A percentile compares a stretch with the other conserved stretches of the same genome.
Conservation (phyloP, 92 coral and sea anemone genomes). For the Montipora capitata region DNA sequence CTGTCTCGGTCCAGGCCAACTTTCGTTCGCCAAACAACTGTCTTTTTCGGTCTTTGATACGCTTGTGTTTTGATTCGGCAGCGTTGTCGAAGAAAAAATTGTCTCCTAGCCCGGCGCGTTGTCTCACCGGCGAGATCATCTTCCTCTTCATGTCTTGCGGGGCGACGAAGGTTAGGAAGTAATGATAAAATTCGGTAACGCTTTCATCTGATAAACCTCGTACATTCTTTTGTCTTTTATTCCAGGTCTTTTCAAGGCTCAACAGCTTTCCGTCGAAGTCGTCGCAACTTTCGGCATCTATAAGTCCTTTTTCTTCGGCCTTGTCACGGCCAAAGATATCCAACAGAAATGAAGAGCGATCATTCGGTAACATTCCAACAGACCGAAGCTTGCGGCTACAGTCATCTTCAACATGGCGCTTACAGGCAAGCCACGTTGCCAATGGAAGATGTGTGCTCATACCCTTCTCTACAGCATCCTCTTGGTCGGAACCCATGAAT, state of each 20-base stretch:
- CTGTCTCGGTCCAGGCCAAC: slow-evolving; percentile 48
- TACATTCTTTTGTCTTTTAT: slow-evolving; percentile 25
- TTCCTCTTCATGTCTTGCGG: slow-evolving; percentile 63
- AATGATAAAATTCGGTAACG: slow-evolving; percentile 38
- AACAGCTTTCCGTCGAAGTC: slow-evolving; percentile 58
- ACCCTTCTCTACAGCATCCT: slow-evolving; percentile 17
- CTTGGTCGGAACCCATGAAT: too few relatives aligned
- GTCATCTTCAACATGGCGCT: slow-evolving; percentile 60
- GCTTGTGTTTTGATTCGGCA: slow-evolving; percentile 62
- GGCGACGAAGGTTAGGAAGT: slow-evolving; percentile 53
- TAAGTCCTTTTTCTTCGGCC: slow-evolving; percentile 54
- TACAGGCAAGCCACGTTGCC: slow-evolving; percentile 73
- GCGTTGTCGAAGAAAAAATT: slow-evolving; percentile 53
- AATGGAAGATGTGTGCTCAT: slow-evolving; percentile 47
- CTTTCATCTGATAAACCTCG: slow-evolving; percentile 28
- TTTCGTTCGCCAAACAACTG: slow-evolving; percentile 41
- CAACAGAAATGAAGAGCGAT: slow-evolving; percentile 33
- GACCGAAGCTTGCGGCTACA: slow-evolving; percentile 37
- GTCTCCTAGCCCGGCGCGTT: slow-evolving; percentile 62
- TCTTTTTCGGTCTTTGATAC: slow-evolving; percentile 44
- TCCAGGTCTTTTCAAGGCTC: too few relatives aligned
- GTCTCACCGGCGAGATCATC: slow-evolving; percentile 64
- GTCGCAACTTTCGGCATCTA: slow-evolving; percentile 46
- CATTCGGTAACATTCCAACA: slow-evolving; percentile 23
- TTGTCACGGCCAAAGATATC: slow-evolving; percentile 51